A percentile compares a stretch with the other conserved stretches of the same genome.
These are phyloP conservation scores for Darevskia mixta DNA, from an alignment of 2,797 vertebrate species.

Conservation along the genomic window DNA sequence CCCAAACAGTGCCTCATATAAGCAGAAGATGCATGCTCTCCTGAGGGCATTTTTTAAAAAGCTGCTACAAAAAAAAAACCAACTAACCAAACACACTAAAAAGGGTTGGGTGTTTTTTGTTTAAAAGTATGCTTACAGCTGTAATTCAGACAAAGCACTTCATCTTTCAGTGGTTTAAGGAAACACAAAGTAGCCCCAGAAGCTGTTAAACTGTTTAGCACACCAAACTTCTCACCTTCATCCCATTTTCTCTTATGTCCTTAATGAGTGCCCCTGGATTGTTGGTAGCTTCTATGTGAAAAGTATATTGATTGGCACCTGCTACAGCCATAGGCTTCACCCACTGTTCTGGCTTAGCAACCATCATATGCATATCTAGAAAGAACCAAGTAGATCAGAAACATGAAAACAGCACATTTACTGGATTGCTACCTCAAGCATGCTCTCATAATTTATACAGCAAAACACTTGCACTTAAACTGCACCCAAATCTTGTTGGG, in stretches of 20 bases:
- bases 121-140: not conserved
- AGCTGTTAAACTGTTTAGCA: not conserved
- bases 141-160: not conserved
- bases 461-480: not conserved
- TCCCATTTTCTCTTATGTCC: constrained; percentile 92
- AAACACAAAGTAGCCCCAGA: not conserved
- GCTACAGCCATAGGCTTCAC: constrained; percentile 96
- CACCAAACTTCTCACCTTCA: constrained; percentile 87
- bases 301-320: constrained; percentile 95
- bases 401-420: not conserved
- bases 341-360: constrained; percentile 95
- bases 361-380: constrained; percentile 99
- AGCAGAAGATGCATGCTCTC: not conserved
- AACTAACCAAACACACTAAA: too few relatives aligned
- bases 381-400: constrained; percentile 8
- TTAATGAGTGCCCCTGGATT: constrained; percentile 96
- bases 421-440: not conserved
- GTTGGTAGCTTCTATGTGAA: constrained; percentile 92
- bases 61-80: not conserved
- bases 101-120: not conserved
- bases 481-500: not conserved
- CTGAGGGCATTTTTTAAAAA: not conserved
- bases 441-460: not conserved
- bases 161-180: not conserved
- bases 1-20: not conserved